Percentiles rank a stretch among this genome's conserved stretches.
These are phyloP conservation scores for Henicopernis longicauda DNA, from an alignment of 2,113 vertebrate genomes.

Conservation along the genomic window DNA sequence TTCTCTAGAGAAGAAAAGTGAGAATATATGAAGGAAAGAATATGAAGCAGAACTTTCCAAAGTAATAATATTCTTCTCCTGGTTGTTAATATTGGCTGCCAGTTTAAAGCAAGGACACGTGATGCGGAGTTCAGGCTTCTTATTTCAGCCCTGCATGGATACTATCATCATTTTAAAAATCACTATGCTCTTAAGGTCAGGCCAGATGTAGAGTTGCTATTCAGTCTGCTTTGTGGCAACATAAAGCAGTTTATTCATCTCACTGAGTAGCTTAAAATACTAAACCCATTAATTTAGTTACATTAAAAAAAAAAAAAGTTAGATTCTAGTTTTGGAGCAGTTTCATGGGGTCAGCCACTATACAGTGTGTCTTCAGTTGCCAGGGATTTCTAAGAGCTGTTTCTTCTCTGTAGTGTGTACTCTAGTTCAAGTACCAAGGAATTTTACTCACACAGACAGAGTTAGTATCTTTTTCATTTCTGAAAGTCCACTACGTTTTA, in stretches of 20 bases:
- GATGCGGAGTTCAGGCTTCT: background rate
- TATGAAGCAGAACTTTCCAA: background rate
- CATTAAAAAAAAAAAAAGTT: background rate
- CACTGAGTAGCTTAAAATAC: background rate
- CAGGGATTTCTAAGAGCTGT: constrained; percentile 41
- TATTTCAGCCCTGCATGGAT: background rate
- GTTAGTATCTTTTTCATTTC: background rate
- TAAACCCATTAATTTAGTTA: background rate
- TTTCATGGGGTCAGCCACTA: background rate
- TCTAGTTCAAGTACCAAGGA: constrained; percentile 8
- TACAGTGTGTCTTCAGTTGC: constrained; percentile 34
- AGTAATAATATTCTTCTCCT: background rate
- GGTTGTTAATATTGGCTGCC: background rate
- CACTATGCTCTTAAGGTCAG: background rate
- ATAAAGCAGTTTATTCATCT: background rate
- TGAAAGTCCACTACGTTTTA: background rate
- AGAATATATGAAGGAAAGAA: background rate
- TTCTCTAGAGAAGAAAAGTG: background rate
- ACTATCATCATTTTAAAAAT: background rate
- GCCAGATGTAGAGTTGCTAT: background rate
- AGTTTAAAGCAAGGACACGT: background rate
- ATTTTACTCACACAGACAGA: background rate
- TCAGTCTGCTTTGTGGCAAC: background rate
- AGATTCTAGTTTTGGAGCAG: background rate
- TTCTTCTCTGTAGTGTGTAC: constrained; percentile 37